Evolutionary conservation across 2,888 invertebrate species (phyloP).

Genomic region (Amblyteles armatorius): DNA sequence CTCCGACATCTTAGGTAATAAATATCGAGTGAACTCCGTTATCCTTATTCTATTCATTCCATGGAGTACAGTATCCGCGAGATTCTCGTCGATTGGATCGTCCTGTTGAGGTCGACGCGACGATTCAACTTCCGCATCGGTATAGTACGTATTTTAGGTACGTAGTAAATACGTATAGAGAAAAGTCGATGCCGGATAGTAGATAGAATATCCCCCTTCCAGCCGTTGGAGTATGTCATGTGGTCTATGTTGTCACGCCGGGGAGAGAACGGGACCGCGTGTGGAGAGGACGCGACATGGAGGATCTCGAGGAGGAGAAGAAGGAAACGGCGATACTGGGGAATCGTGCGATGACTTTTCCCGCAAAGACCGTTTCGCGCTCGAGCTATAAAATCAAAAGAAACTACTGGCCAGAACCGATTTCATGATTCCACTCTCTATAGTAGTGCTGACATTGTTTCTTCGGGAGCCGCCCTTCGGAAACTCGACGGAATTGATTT

Average conservation of each 20-base stretch:
- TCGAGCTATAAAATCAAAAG: constrained; percentile 38
- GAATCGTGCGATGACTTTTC: constrained; percentile 52
- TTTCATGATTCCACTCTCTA: constrained; percentile 19
- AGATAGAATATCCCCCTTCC: constrained; percentile 44
- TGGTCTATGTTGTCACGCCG: constrained; percentile 48
- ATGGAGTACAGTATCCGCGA: constrained; percentile 38
- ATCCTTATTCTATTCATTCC: constrained; percentile 42
- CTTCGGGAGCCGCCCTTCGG: constrained; percentile 42
- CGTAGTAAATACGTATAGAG: constrained; percentile 55
- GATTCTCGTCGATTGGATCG: constrained; percentile 58
- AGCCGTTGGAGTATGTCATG: constrained; percentile 52
- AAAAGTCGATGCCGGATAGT: constrained; percentile 49
- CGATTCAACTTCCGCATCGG: constrained; percentile 60
- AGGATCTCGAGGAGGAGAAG: background rate
- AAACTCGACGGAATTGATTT: constrained; percentile 41
- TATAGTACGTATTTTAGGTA: constrained; percentile 50
- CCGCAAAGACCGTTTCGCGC: constrained; percentile 28
- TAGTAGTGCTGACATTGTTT: constrained; percentile 29
- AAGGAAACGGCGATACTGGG: constrained; percentile 27
- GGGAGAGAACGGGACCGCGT: constrained; percentile 57
- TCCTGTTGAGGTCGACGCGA: constrained; percentile 52
- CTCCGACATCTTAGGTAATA: constrained; percentile 56
- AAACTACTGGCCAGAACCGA: constrained; percentile 1
- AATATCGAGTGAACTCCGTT: constrained; percentile 53
- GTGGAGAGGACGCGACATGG: constrained; percentile 39